A percentile compares a stretch with the other conserved stretches of the same genome.
phyloP scores from a whole-genome alignment of 30 jellyfish, hydroid and myxozoan genomes.

The Aurelia sp. region DNA sequence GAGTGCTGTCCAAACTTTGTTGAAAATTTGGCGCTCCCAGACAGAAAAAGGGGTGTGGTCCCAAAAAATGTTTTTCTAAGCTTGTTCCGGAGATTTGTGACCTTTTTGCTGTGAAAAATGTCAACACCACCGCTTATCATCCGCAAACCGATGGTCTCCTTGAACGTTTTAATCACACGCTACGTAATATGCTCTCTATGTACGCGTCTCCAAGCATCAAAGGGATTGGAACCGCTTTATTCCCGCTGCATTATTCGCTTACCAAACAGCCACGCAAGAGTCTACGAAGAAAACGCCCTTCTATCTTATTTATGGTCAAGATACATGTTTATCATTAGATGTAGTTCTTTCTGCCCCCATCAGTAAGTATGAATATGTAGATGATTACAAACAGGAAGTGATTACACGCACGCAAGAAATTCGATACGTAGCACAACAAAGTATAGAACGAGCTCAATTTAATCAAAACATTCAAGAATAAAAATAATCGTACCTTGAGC shows the following conservation, averaged over 20 bases:
- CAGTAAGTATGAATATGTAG: slow-evolving; percentile 49
- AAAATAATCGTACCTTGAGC: too few species aligned
- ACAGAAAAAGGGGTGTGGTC: too few species aligned
- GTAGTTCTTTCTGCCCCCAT: slow-evolving; percentile 54
- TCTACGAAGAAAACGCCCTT: slow-evolving; percentile 85
- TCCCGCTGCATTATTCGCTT: slow-evolving; percentile 58
- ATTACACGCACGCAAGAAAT: slow-evolving; percentile 45
- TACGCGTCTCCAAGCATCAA: slow-evolving; percentile 55
- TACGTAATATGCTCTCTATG: slow-evolving; percentile 34
- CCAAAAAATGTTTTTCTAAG: background rate
- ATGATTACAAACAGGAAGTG: slow-evolving; percentile 44
- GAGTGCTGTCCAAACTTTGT: too few species aligned
- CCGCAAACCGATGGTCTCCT: slow-evolving; percentile 71
- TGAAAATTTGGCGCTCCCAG: too few species aligned
- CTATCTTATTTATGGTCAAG: slow-evolving; percentile 66
- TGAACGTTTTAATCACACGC: slow-evolving; percentile 56
- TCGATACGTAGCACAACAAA: slow-evolving; percentile 53
- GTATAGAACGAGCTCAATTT: slow-evolving; percentile 58
- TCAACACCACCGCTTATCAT: slow-evolving; percentile 62
- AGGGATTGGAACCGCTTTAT: slow-evolving; percentile 73
- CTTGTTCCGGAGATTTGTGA: slow-evolving; percentile 58
- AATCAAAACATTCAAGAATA: too few species aligned
- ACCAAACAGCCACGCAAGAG: slow-evolving; percentile 55
- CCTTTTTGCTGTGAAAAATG: slow-evolving; percentile 22
- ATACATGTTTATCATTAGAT: background rate